Evolutionary conservation across 1,140 invertebrate genomes (phyloP).

Genomic region (Platyscapa corneri): DNA sequence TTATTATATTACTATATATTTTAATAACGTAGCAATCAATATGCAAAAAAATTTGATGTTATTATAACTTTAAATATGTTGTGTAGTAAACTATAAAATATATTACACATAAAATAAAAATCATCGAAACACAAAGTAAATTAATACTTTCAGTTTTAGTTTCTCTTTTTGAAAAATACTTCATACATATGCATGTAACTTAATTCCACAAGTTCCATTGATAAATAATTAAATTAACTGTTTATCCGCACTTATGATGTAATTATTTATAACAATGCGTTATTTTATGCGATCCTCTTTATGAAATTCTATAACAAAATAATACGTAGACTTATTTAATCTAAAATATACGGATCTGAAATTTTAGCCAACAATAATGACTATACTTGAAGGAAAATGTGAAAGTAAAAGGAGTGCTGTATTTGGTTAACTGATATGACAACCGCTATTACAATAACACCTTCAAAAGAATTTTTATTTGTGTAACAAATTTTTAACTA

Average conservation of each 20-base stretch:
- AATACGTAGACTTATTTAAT: background rate
- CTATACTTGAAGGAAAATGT: background rate
- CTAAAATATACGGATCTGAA: background rate
- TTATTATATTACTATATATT: too few relatives aligned
- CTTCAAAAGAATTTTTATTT: background rate
- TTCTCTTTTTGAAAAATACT: conserved; percentile 8
- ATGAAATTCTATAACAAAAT: background rate
- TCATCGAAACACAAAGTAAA: background rate
- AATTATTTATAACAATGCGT: background rate
- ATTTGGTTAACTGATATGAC: background rate
- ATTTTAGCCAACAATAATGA: background rate
- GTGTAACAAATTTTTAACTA: background rate
- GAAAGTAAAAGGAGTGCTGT: background rate
- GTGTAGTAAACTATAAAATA: background rate
- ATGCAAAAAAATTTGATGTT: background rate
- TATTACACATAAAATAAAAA: too few relatives aligned
- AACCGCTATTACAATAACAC: background rate
- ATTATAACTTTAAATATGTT: background rate
- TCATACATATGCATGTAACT: background rate
- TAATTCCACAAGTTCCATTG: background rate
- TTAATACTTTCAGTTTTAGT: background rate
- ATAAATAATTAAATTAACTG: background rate
- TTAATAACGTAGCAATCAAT: too few relatives aligned
- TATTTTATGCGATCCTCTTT: background rate
- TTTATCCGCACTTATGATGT: background rate